Conservation (phyloP, 1,140 invertebrate species). For the Drosophila kepulauana region DNA sequence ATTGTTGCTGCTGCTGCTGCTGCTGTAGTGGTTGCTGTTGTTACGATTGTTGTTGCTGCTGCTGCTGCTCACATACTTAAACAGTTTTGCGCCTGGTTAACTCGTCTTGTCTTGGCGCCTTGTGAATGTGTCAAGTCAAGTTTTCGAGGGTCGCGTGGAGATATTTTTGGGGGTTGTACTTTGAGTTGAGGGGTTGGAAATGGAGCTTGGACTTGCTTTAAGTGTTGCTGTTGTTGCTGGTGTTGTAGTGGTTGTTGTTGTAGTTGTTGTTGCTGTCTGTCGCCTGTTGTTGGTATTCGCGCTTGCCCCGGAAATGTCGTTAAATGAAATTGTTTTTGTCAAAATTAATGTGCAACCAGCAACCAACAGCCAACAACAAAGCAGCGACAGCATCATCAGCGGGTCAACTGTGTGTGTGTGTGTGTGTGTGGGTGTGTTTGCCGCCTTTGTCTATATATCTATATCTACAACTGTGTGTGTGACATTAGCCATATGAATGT, state of each 20-base stretch:
- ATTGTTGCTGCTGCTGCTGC: constrained; percentile 30
- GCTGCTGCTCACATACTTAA: constrained; percentile 61
- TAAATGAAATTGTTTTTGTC: constrained; percentile 79
- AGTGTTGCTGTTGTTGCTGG: constrained; percentile 6
- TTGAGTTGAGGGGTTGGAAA: background rate
- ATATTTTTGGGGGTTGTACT: background rate
- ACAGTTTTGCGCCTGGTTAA: constrained; percentile 77
- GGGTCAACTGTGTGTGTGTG: constrained; percentile 64
- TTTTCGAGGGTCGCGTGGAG: constrained; percentile 6
- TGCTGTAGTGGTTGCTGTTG: constrained; percentile 29
- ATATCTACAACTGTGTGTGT: background rate
- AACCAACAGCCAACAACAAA: constrained; percentile 7
- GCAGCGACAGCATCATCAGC: constrained; percentile 45
- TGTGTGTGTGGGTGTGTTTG: constrained; percentile 19
- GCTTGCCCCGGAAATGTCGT: constrained; percentile 68
- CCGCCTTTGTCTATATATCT: background rate
- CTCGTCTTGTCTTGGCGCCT: constrained; percentile 46
- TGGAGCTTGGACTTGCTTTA: background rate
- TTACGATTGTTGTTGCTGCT: constrained; percentile 17
- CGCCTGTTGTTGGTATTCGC: background rate
- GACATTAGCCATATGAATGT: constrained; percentile 1
- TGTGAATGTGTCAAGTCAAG: constrained; percentile 34
- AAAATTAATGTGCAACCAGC: constrained; percentile 68
- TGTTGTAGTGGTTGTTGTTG: too few species aligned
- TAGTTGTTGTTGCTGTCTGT: constrained; percentile 3